Evolutionary conservation across 2,113 vertebrate species (phyloP).

Genomic region (Galemys pyrenaicus): DNA sequence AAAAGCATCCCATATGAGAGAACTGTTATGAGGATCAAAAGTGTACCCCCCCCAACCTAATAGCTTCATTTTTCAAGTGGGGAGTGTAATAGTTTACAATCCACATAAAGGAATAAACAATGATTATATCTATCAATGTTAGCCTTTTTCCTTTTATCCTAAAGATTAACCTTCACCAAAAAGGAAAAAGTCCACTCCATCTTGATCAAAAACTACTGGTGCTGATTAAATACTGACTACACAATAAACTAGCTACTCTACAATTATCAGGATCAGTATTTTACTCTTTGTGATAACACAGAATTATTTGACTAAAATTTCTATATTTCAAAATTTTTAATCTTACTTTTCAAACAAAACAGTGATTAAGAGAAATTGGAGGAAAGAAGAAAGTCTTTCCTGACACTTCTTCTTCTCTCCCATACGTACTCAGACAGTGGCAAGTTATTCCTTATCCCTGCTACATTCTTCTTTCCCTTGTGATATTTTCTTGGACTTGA

Average conservation of each 20-base stretch:
- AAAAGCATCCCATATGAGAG: background rate
- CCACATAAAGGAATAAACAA: background rate
- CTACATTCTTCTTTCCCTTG: background rate
- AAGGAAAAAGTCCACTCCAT: background rate
- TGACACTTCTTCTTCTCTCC: background rate
- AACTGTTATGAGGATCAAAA: background rate
- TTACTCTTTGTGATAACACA: background rate
- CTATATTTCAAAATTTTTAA: background rate
- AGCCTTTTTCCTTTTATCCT: background rate
- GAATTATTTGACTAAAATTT: background rate
- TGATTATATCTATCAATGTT: background rate
- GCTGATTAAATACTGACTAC: background rate
- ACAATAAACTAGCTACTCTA: background rate
- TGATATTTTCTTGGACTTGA: background rate
- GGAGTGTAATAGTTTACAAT: background rate
- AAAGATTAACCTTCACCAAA: background rate
- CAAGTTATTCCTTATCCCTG: background rate
- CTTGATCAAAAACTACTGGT: background rate
- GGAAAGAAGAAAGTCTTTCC: background rate
- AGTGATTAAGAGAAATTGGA: background rate
- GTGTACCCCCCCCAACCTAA: background rate
- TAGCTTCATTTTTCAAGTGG: background rate
- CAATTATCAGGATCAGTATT: background rate
- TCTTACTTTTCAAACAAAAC: conserved; percentile 2
- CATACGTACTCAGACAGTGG: background rate